A percentile compares a stretch with the other conserved stretches of the same genome.
These are phyloP conservation scores for Cuculus canorus DNA, from an alignment of 2,797 vertebrate species.

Conservation along the genomic window DNA sequence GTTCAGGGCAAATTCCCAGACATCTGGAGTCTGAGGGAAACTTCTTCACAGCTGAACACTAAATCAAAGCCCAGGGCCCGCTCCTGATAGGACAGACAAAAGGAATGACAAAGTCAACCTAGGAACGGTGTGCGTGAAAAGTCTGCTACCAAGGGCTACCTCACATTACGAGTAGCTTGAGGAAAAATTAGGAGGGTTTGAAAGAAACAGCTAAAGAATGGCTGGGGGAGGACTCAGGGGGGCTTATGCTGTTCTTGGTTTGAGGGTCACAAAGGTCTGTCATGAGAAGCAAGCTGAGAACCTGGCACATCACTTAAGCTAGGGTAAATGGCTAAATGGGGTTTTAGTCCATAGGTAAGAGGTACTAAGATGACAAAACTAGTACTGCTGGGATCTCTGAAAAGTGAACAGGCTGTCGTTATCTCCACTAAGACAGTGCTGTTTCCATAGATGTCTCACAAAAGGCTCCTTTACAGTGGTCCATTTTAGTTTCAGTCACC, in stretches of 20 bases:
- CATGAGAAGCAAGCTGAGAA: fast-evolving
- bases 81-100: neutral
- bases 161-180: neutral
- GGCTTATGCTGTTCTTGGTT: neutral
- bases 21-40: neutral
- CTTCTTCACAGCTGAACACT: neutral
- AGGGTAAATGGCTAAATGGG: neutral
- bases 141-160: neutral
- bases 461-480: neutral
- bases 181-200: neutral
- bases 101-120: neutral
- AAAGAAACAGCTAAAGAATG: neutral
- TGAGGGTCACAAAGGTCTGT: neutral
- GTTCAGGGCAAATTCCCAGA: neutral
- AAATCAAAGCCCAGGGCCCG: neutral
- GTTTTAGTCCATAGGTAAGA: neutral
- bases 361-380: neutral
- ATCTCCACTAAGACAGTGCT: neutral
- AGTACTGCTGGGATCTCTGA: neutral
- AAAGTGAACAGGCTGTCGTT: neutral
- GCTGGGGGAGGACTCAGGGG: neutral
- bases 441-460: neutral
- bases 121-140: neutral
- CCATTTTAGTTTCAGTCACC: no score
- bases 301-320: no score